phyloP scores from a whole-genome alignment of 92 coral and sea anemone genomes.

The Parazoanthus darwini region DNA sequence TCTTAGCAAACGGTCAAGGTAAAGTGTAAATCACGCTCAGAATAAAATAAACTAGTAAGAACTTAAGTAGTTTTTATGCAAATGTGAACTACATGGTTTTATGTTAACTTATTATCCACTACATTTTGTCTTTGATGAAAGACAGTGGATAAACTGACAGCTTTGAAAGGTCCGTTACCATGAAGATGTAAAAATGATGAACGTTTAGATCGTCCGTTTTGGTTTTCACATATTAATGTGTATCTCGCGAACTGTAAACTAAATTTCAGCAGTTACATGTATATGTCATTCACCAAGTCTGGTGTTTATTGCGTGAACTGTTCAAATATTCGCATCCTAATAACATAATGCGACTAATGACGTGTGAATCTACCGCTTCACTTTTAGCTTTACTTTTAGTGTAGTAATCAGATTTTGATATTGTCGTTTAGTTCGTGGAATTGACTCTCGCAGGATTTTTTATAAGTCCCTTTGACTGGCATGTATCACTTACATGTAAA shows the following conservation, averaged over 20 bases:
- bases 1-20: conserved; percentile 20
- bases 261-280: not conserved
- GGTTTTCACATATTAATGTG: not conserved
- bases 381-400: not conserved
- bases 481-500: too few relatives aligned
- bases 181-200: not conserved
- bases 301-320: not conserved
- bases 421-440: not conserved
- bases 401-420: not conserved
- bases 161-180: too few relatives aligned
- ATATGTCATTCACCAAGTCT: not conserved
- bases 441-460: too few relatives aligned
- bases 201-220: not conserved
- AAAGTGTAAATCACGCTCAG: not conserved
- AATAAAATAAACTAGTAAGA: not conserved
- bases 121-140: too few relatives aligned
- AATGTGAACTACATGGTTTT: not conserved
- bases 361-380: not conserved
- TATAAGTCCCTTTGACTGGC: too few relatives aligned
- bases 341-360: not conserved
- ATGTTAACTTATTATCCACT: not conserved
- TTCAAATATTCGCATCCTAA: not conserved
- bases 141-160: too few relatives aligned
- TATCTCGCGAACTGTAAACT: not conserved
- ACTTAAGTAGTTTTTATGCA: too few relatives aligned